phyloP scores from a whole-genome alignment of 2,888 invertebrate genomes.

The Dione juno region DNA sequence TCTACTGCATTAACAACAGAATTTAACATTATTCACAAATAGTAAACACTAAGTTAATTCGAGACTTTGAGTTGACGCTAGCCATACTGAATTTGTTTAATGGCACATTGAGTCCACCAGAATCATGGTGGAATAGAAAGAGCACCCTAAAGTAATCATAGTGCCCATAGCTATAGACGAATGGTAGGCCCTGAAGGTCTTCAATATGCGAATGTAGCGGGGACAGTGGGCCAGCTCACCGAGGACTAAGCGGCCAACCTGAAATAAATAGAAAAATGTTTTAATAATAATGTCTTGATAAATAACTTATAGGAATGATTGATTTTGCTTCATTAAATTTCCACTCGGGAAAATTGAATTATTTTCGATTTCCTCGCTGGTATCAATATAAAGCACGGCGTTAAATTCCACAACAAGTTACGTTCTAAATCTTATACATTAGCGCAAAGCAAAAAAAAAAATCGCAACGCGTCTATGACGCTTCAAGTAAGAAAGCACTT shows the following conservation, averaged over 20 bases:
- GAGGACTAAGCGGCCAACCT: constrained; percentile 87
- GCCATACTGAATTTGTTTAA: constrained; percentile 47
- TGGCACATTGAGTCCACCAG: constrained; percentile 76
- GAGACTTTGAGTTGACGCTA: constrained; percentile 37
- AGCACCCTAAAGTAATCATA: constrained; percentile 82
- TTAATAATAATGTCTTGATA: neutral
- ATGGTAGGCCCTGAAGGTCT: constrained; percentile 89
- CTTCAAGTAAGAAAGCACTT: too few relatives aligned
- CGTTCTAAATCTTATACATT: too few relatives aligned
- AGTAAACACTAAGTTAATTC: constrained; percentile 30
- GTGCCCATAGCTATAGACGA: constrained; percentile 92
- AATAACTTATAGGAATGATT: too few relatives aligned
- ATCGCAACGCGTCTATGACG: too few relatives aligned
- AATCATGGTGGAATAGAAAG: constrained; percentile 76
- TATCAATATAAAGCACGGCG: too few relatives aligned
- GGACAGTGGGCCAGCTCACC: constrained; percentile 90
- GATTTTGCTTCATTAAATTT: too few relatives aligned
- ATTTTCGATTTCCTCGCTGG: too few relatives aligned
- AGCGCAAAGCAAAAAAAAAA: too few relatives aligned
- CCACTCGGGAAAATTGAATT: too few relatives aligned
- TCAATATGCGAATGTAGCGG: constrained; percentile 89
- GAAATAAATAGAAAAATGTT: constrained; percentile 46
- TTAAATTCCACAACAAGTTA: too few relatives aligned
- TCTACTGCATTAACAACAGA: neutral
- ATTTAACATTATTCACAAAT: constrained; percentile 1